Evolutionary conservation across 1,140 invertebrate species (phyloP), one percentile per base, ranked within the genome.

Genomic region (Eriosoma lanigerum): DNA sequence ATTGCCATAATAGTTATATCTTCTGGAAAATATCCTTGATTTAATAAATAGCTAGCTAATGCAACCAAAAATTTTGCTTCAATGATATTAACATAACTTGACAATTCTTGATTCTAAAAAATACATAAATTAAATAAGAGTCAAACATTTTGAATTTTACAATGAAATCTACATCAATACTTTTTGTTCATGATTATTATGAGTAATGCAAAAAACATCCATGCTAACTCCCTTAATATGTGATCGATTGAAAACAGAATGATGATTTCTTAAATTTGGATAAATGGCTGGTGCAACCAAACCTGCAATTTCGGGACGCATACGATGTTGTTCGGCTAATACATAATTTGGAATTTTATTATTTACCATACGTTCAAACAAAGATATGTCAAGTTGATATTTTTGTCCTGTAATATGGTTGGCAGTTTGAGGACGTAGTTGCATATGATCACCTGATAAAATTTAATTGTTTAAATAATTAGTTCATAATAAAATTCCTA

Each of bases 291-390:
- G 68, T 21, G 58, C 85, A 84, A 2, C 90, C 89, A 10, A 87
- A 85, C n/a, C 92, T 86, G 2, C 92, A 86, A 92, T 89, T 83
- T 90, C 88, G 0, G 89, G 89, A 15, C 90, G 85, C 91, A 92
- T 92, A 58, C 91, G 86, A 84, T 92, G 90, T 84, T 92, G 91
- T 10, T 89, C 86, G 70, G 85, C 83, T 3, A 92, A 86, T 6
- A 86, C 85, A 9, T 87, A 84, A 82, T 86, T 89, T 54, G 88
- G 86, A 15, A 90, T 85, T 1, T 87, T 85, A 84, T 90, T 90
- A 19, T 84, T 85, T n/a, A 92, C 87, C 86, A 93, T 89, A 46
- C 92, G 88, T 84, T 93, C 92, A 85, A 93, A 93, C 46, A 94
- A 85, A 2, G 92, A 93, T 38, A 93, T 87, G 66, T 92, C 90